Base-by-base conservation (phyloP, 2,113 vertebrate genomes). In the Riparia riparia region DNA sequence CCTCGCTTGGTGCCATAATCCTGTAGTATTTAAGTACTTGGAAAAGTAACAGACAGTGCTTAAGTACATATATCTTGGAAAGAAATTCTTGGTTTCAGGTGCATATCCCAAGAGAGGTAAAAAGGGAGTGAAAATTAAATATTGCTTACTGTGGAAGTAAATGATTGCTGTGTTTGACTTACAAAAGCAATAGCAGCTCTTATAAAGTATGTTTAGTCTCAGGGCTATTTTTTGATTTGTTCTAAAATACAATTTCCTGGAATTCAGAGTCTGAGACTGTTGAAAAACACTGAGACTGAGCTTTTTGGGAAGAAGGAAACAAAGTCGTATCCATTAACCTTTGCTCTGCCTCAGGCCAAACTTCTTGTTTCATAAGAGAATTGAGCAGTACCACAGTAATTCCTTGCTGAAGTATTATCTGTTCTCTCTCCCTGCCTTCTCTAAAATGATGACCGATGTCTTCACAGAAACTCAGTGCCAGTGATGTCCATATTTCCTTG, bases 211-310 rank as follows among this genome's bases (percentile, higher is more conserved):
- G 44, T 90, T 88, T 93, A 86, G 47, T 93, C 88, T 96, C 90
- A 94, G 90, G 92, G 88, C 86, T 90, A 78, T 90, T 90, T 93
- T 71, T 90, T 78, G 17, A n/a, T 82, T 92, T 89, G 50, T 79
- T 90, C 56, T 71, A 68, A 96, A 92, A 57, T 78, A 74, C 28
- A n/a, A 8, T 93, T 88, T 90, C 74, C 56, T 83, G 63, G 53
- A 95, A 94, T 90, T 90, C 41, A 95, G 69, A 74, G 54, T 83
- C 83, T 81, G 89, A 57, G 81, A 53, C 60, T 49, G 41, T 80
- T 93, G 54, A 50, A 76, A 74, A 87, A 69, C 66, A 85, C 45
- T 47, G 63, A 90, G 82, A 26, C 56, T 86, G 47, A 95, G 63
- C 32, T 70, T 94, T 90, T 90, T 69, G 87, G 39, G 50, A 79